Evolutionary conservation across 23 tunicate genomes (phyloP).

Genomic region (Styela clava): DNA sequence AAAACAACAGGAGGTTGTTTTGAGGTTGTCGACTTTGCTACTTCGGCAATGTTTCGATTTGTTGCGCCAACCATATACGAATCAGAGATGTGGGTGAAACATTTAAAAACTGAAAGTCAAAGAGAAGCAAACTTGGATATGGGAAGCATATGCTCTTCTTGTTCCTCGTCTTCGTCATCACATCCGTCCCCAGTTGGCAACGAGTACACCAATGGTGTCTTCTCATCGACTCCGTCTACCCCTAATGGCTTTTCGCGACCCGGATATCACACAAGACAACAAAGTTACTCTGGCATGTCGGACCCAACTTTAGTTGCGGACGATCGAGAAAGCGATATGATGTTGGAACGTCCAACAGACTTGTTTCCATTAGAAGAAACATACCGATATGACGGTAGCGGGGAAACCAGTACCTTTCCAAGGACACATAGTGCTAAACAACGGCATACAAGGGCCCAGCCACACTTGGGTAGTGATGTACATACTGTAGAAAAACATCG

Average conservation of each 20-base stretch:
- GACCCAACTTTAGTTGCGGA: background rate
- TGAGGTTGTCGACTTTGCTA: constrained; percentile 66
- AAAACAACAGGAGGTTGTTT: constrained; percentile 80
- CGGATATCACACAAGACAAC: background rate
- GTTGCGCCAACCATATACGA: constrained; percentile 55
- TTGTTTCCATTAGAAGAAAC: background rate
- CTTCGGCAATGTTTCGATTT: constrained; percentile 63
- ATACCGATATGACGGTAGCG: background rate
- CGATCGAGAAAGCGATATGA: background rate
- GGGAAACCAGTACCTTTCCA: constrained; percentile 63
- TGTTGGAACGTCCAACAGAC: background rate
- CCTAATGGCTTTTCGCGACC: constrained; percentile 6
- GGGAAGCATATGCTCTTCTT: constrained; percentile 82
- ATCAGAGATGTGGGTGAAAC: constrained; percentile 63
- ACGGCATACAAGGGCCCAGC: constrained; percentile 71
- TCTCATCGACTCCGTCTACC: constrained; percentile 33
- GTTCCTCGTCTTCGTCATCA: constrained; percentile 70
- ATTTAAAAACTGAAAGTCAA: constrained; percentile 57
- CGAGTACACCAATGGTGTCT: constrained; percentile 16
- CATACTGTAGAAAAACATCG: constrained; percentile 58
- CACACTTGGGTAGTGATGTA: constrained; percentile 55
- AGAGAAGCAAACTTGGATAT: constrained; percentile 80
- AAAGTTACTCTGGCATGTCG: background rate
- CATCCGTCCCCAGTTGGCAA: constrained; percentile 50
- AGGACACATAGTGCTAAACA: constrained; percentile 51